phyloP scores from a whole-genome alignment of 1,140 invertebrate genomes.

The Mamestra configurata region DNA sequence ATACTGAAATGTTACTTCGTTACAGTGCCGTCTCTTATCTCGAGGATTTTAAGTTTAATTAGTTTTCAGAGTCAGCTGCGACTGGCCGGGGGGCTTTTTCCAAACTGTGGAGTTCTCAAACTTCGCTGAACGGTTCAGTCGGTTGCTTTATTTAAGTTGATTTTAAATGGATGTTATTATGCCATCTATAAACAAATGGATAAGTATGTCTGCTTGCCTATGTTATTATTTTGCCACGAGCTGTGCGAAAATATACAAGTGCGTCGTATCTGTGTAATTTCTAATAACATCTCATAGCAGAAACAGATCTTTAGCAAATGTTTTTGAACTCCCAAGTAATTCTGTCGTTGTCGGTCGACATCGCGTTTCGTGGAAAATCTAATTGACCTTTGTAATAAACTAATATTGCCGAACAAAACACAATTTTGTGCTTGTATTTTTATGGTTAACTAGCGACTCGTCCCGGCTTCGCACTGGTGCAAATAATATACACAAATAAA shows the following conservation, averaged over 20 bases:
- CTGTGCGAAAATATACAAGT: too few species aligned
- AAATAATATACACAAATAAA: too few species aligned
- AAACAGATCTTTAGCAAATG: neutral
- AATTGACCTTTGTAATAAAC: neutral
- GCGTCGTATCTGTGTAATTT: neutral
- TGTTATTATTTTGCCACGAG: too few species aligned
- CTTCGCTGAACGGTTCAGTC: neutral
- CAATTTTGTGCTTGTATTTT: too few species aligned
- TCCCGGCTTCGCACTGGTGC: too few species aligned
- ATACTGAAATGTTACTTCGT: conserved; percentile 39
- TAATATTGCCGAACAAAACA: too few species aligned
- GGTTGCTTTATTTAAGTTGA: neutral
- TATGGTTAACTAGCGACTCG: neutral
- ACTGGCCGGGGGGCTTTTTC: neutral
- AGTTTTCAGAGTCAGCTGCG: neutral
- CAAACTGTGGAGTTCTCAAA: neutral
- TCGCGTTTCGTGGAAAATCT: neutral
- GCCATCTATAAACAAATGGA: too few species aligned
- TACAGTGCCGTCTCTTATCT: neutral
- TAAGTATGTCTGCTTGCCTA: too few species aligned
- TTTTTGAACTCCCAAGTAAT: neutral
- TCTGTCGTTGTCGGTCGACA: neutral
- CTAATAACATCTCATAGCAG: neutral
- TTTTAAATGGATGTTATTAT: neutral
- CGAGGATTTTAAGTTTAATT: conserved; percentile 29